These are phyloP conservation scores for Dendropsophus ebraccatus DNA, from an alignment of 2,113 vertebrate genomes.

Conservation along the genomic window DNA sequence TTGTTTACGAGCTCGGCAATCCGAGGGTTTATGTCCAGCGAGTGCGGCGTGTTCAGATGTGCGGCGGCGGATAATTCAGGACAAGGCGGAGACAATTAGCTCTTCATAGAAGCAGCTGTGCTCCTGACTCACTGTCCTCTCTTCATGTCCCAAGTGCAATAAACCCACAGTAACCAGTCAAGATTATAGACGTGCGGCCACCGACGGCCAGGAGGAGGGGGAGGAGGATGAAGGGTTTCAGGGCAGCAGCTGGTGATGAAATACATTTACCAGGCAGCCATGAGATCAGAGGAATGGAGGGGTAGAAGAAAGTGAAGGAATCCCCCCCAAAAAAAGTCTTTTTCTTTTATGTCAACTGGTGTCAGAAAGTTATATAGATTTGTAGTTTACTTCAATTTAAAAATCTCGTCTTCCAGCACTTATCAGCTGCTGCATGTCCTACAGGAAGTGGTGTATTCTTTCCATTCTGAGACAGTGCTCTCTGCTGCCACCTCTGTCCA, in stretches of 20 bases:
- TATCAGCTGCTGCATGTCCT: too few relatives aligned
- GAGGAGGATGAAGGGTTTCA: background rate
- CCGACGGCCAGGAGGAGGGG: background rate
- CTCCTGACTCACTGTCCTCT: background rate
- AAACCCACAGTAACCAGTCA: background rate
- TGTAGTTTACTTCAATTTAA: too few relatives aligned
- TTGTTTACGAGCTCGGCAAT: background rate
- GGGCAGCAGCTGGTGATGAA: background rate
- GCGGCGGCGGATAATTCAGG: background rate
- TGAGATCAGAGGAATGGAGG: background rate
- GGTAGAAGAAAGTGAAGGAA: background rate
- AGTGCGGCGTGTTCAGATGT: background rate
- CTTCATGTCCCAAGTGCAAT: background rate
- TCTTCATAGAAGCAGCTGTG: slow-evolving; percentile 14
- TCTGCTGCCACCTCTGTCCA: too few relatives aligned
- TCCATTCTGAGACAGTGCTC: too few relatives aligned
- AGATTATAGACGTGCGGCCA: background rate
- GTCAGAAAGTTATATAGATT: too few relatives aligned
- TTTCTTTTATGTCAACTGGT: too few relatives aligned
- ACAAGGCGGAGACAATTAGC: slow-evolving; percentile 1
- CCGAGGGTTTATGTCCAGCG: slow-evolving; percentile 27
- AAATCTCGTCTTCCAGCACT: too few relatives aligned
- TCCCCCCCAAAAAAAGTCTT: background rate
- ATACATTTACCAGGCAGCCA: background rate
- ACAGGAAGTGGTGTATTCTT: too few relatives aligned